Percentiles rank a stretch among this genome's conserved stretches.
phyloP scores from a whole-genome alignment of 2,113 vertebrate genomes.

The Corythoichthys haematopterus region DNA sequence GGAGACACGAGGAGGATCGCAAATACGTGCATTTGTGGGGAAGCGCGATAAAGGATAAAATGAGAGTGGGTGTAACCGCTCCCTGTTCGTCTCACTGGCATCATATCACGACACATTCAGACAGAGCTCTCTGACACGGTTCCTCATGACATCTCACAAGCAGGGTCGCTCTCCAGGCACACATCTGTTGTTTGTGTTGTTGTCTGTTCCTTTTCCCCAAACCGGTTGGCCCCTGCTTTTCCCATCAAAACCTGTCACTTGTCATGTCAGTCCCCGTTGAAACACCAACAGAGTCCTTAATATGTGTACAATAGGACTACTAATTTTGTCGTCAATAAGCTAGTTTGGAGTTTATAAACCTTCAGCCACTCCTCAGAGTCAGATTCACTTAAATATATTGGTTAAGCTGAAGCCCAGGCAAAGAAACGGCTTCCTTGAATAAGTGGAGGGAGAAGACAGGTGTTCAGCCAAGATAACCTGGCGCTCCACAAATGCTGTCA shows the following conservation, averaged over 20 bases:
- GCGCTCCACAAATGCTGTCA: neutral
- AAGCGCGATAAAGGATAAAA: constrained; percentile 33
- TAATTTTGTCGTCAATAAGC: constrained; percentile 22
- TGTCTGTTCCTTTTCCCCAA: constrained; percentile 8
- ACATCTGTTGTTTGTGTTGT: constrained; percentile 46
- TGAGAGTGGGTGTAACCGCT: constrained; percentile 10
- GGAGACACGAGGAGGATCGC: constrained; percentile 31
- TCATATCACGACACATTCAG: constrained; percentile 33
- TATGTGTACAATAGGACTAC: constrained; percentile 27
- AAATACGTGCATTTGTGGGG: constrained; percentile 29
- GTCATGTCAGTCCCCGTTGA: constrained; percentile 37
- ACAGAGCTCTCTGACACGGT: constrained; percentile 13
- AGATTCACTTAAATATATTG: neutral
- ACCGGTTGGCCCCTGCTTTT: constrained; percentile 30
- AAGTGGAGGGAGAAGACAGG: neutral
- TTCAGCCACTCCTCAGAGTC: constrained; percentile 29
- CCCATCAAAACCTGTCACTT: constrained; percentile 38
- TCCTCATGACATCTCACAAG: constrained; percentile 35
- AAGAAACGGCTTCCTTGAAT: neutral
- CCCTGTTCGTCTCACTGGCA: constrained; percentile 21
- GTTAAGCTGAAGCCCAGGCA: neutral
- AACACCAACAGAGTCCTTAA: constrained; percentile 28
- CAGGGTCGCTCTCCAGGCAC: constrained; percentile 46
- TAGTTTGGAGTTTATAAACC: constrained; percentile 44
- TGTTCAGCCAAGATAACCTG: neutral